Evolutionary conservation across 2,797 vertebrate species (phyloP).

Genomic region (Sciaenops ocellatus): DNA sequence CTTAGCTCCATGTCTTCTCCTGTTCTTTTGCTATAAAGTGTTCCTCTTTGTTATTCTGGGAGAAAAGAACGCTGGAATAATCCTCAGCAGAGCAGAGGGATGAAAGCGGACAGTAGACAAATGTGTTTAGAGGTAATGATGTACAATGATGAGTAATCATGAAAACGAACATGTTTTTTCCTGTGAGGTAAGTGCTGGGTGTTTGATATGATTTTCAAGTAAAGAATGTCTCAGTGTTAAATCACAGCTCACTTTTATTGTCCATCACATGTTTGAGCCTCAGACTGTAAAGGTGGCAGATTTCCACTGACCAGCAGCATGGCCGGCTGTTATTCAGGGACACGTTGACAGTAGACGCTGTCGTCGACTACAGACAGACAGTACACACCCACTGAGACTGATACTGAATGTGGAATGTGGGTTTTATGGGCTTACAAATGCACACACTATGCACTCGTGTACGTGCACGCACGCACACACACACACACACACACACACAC

Average conservation of each 20-base stretch:
- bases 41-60: slow-evolving; percentile 43
- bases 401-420: slow-evolving; percentile 67
- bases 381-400: slow-evolving; percentile 64
- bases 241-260: not conserved
- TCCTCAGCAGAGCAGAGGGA: not conserved
- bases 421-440: slow-evolving; percentile 64
- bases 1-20: slow-evolving; percentile 75
- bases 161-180: not conserved
- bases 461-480: slow-evolving; percentile 13
- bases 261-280: not conserved
- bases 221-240: not conserved
- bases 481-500: slow-evolving; percentile 38
- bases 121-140: slow-evolving; percentile 37
- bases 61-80: slow-evolving; percentile 38
- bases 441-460: slow-evolving; percentile 4
- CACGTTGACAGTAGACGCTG: slow-evolving; percentile 56
- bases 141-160: slow-evolving; percentile 30
- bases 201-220: not conserved
- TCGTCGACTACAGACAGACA: slow-evolving; percentile 37
- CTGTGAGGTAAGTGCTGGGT: not conserved
- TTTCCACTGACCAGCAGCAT: slow-evolving; percentile 17
- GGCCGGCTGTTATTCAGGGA: slow-evolving; percentile 43
- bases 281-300: not conserved
- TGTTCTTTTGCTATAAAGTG: slow-evolving; percentile 37
- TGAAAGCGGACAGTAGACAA: not conserved